These are phyloP conservation scores for Apodemus sylvaticus DNA, from an alignment of 2,113 vertebrate species.

Conservation along the genomic window DNA sequence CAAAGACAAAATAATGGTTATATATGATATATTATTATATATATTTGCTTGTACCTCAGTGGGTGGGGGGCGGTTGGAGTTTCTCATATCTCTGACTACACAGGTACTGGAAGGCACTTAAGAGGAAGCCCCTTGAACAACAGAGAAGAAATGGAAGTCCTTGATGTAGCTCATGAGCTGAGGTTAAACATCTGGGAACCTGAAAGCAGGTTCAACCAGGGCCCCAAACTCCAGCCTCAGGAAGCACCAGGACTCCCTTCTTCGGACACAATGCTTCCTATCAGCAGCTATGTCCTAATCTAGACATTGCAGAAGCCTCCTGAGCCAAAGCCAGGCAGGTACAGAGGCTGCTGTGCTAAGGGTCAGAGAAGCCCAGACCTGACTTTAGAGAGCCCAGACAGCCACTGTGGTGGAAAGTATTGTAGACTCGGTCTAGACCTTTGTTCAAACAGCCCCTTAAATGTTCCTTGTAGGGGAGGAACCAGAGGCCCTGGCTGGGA, in stretches of 20 bases:
- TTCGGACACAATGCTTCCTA: background rate
- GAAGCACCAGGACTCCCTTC: background rate
- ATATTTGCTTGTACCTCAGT: background rate
- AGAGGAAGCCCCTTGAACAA: rapidly evolving
- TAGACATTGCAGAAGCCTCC: background rate
- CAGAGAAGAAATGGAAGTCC: background rate
- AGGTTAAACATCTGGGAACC: background rate
- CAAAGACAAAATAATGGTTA: background rate
- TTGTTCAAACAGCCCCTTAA: background rate
- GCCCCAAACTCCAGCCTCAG: background rate
- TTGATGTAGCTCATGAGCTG: background rate
- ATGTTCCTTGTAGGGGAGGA: background rate
- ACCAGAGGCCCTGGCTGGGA: background rate
- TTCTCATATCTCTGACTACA: background rate
- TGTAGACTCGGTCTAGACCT: rapidly evolving
- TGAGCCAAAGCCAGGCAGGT: too few species aligned
- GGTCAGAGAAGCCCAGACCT: background rate
- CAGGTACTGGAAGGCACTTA: too few species aligned
- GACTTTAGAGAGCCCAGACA: background rate
- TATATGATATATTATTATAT: background rate
- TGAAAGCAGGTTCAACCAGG: background rate
- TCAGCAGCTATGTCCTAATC: background rate
- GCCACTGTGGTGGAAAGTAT: background rate
- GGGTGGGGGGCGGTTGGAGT: background rate
- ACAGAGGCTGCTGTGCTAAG: too few species aligned